phyloP scores from a whole-genome alignment of 2,888 invertebrate genomes.

The Diploptera punctata region DNA sequence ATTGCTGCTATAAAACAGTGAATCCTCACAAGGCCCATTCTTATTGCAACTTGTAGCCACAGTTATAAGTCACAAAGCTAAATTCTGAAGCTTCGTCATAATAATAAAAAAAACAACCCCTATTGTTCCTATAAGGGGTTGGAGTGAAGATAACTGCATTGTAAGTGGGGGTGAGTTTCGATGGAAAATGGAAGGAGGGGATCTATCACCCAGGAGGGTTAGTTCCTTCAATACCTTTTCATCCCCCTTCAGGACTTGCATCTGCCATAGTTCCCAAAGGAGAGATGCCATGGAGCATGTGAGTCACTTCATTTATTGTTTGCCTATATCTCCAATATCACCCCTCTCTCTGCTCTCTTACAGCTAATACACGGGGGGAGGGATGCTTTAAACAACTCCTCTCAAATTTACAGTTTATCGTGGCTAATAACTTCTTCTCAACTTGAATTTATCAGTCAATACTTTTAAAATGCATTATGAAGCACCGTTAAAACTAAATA shows the following conservation, averaged over 20 bases:
- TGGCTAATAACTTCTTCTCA: neutral
- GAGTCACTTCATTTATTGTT: conserved; percentile 19
- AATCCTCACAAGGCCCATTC: too few relatives aligned
- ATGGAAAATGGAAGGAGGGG: neutral
- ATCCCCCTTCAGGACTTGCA: neutral
- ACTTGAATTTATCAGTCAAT: too few relatives aligned
- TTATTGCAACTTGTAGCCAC: neutral
- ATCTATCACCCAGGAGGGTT: neutral
- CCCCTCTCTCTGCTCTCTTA: neutral
- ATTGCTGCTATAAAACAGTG: too few relatives aligned
- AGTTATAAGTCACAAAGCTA: neutral
- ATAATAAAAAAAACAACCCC: neutral
- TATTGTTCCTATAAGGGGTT: neutral
- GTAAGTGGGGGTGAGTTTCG: conserved; percentile 8
- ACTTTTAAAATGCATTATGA: too few relatives aligned
- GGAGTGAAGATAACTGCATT: conserved; percentile 7
- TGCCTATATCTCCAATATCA: conserved; percentile 11
- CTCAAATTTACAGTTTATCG: neutral
- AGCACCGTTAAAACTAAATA: too few relatives aligned
- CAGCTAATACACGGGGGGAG: neutral
- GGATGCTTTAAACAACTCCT: neutral
- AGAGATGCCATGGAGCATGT: neutral
- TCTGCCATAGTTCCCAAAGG: conserved; percentile 5
- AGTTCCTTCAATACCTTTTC: conserved; percentile 4
- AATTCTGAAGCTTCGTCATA: neutral